A percentile compares a stretch with the other conserved stretches of the same genome.
Evolutionary conservation across 2,797 vertebrate genomes (phyloP).

Genomic region (Carduelis carduelis): DNA sequence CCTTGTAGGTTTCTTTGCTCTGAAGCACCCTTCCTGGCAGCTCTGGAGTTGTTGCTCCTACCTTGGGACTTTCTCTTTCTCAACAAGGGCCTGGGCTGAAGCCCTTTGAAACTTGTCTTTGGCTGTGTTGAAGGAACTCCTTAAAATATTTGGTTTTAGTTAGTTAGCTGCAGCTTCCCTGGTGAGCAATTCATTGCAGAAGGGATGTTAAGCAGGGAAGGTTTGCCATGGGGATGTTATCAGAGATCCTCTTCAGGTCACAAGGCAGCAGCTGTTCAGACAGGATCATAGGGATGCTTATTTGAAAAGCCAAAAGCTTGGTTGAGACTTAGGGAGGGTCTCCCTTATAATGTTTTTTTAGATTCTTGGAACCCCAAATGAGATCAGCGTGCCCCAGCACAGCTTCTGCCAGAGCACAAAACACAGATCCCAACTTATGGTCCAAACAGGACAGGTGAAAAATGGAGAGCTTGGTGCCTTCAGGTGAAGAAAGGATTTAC

Average conservation of each 20-base stretch:
- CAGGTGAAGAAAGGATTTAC: not conserved
- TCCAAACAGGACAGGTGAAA: not conserved
- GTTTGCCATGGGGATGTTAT: not conserved
- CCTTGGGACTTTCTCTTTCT: constrained; percentile 12
- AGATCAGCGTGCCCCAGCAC: not conserved
- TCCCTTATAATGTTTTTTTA: not conserved
- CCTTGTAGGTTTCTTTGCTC: constrained; percentile 28
- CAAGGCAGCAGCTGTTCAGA: not conserved
- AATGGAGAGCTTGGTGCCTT: not conserved
- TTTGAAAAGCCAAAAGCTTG: not conserved
- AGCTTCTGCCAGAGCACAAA: not conserved
- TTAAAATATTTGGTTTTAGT: constrained; percentile 47
- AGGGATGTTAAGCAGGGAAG: not conserved
- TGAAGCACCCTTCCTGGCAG: constrained; percentile 23
- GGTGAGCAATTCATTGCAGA: not conserved
- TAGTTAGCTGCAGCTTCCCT: constrained; percentile 5
- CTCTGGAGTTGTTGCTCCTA: constrained; percentile 20
- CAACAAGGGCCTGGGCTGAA: constrained; percentile 4
- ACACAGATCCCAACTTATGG: too few species aligned
- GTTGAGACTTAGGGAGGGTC: not conserved
- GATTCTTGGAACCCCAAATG: not conserved
- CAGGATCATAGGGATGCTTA: not conserved
- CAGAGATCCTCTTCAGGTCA: not conserved
- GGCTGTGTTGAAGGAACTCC: constrained; percentile 31
- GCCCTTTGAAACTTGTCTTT: constrained; percentile 23